Percentiles rank a stretch among this genome's conserved stretches.
Evolutionary conservation across 2,888 invertebrate species (phyloP).

Genomic region (Acronicta psi): DNA sequence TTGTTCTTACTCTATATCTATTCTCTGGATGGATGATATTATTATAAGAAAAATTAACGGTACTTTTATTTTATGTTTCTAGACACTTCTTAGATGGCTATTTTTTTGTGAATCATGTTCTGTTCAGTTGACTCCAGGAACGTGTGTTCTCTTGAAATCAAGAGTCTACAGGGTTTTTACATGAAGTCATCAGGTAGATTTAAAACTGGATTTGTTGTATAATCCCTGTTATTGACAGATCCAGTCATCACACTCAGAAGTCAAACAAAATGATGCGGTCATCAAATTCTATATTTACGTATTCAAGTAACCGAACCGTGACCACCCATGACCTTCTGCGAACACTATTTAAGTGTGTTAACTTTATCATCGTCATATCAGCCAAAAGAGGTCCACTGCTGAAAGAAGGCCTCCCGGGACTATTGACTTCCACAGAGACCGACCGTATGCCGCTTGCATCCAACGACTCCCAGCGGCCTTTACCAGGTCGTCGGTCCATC

Average conservation of each 20-base stretch:
- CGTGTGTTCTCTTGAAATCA: constrained; percentile 7
- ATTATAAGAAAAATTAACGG: too few species aligned
- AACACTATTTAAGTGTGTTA: constrained; percentile 18
- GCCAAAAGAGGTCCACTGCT: too few species aligned
- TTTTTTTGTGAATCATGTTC: constrained; percentile 34
- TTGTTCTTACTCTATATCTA: too few species aligned
- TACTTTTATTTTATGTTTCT: too few species aligned
- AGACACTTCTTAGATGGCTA: constrained; percentile 4
- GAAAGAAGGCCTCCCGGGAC: too few species aligned
- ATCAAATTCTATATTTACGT: constrained; percentile 55
- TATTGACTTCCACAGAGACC: too few species aligned
- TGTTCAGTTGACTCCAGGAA: constrained; percentile 22
- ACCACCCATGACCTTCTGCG: constrained; percentile 32
- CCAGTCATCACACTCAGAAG: constrained; percentile 16
- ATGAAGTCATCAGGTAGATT: constrained; percentile 10
- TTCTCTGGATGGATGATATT: too few species aligned
- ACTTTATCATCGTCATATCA: too few species aligned
- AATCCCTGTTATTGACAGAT: constrained; percentile 36
- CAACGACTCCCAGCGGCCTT: too few species aligned
- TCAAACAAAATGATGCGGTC: constrained; percentile 27
- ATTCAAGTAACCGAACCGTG: constrained; percentile 42
- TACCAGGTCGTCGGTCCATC: too few species aligned
- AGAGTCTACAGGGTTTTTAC: constrained; percentile 38
- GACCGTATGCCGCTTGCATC: too few species aligned
- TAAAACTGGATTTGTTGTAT: constrained; percentile 46